Conservation (phyloP, 2,797 vertebrate species). For the Acomys russatus region DNA sequence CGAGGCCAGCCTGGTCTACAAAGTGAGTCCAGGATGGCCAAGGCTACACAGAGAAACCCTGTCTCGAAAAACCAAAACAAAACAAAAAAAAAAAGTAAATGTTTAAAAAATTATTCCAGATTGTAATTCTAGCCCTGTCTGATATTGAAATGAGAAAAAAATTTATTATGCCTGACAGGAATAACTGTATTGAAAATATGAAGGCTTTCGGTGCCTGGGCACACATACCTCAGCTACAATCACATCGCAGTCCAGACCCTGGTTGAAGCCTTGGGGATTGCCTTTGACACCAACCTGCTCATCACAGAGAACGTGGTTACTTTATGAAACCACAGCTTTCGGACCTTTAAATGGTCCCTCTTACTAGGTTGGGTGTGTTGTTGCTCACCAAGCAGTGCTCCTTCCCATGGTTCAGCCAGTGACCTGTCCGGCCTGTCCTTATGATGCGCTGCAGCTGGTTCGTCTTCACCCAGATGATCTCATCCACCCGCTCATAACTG, state of each 20-base stretch:
- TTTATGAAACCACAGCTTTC: constrained; percentile 42
- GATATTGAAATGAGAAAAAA: constrained; percentile 47
- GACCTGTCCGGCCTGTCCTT: constrained; percentile 95
- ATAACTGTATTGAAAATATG: constrained; percentile 10
- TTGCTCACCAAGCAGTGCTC: constrained; percentile 95
- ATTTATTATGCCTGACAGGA: constrained; percentile 12
- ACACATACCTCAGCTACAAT: constrained; percentile 95
- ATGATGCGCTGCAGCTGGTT: constrained; percentile 98
- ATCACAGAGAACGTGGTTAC: constrained; percentile 69
- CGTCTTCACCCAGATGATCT: constrained; percentile 98
- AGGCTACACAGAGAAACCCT: too few relatives aligned
- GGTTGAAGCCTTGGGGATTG: constrained; percentile 96
- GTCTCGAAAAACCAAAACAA: too few relatives aligned
- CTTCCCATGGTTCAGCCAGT: constrained; percentile 97
- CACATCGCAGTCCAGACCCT: constrained; percentile 96
- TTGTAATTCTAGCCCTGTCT: constrained; percentile 49
- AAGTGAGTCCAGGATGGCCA: too few relatives aligned
- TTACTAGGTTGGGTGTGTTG: constrained; percentile 28
- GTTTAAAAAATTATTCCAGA: not conserved
- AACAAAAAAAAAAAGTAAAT: not conserved
- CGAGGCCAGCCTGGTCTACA: too few relatives aligned
- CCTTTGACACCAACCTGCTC: constrained; percentile 96
- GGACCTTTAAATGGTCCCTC: not conserved
- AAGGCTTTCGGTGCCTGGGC: not conserved
- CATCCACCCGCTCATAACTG: constrained; percentile 96